Evolutionary conservation across 2,888 invertebrate genomes (phyloP).

Genomic region (Cloeon dipterum): DNA sequence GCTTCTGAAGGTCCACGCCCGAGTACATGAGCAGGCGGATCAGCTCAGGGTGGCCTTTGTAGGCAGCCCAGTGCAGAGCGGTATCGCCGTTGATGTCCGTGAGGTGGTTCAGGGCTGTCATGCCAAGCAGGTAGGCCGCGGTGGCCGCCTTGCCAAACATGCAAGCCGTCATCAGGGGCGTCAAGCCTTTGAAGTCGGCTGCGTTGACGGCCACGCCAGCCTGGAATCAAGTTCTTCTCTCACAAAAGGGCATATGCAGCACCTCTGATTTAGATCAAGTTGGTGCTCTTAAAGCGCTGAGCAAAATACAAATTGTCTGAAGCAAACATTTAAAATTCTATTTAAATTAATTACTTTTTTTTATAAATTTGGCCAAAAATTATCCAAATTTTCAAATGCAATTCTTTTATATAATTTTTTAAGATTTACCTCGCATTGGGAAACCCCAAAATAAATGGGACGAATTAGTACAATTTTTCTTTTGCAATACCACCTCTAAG

Average conservation of each 20-base stretch:
- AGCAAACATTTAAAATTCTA: no score
- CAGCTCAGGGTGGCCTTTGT: conserved; percentile 75
- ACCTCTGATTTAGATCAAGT: background rate
- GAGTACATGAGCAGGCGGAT: conserved; percentile 75
- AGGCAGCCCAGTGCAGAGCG: conserved; percentile 84
- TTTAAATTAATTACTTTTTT: no score
- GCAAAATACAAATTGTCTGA: no score
- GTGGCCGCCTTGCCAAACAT: conserved; percentile 84
- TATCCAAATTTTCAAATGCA: no score
- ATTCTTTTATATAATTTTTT: no score
- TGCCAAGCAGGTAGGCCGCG: conserved; percentile 71
- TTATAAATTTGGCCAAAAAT: no score
- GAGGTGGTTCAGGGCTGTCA: conserved; percentile 65
- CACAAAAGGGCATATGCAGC: background rate
- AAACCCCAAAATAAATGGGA: no score
- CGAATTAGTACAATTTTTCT: no score
- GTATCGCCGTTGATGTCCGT: conserved; percentile 85
- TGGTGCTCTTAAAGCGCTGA: no score
- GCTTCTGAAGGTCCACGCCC: conserved; percentile 70
- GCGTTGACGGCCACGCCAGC: conserved; percentile 75
- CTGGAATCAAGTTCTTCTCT: no score
- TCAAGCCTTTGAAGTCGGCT: conserved; percentile 68
- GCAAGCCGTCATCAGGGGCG: conserved; percentile 76
- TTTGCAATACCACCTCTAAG: no score
- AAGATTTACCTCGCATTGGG: no score